phyloP scores from a whole-genome alignment of 2,113 vertebrate species.

The Spea bombifrons region DNA sequence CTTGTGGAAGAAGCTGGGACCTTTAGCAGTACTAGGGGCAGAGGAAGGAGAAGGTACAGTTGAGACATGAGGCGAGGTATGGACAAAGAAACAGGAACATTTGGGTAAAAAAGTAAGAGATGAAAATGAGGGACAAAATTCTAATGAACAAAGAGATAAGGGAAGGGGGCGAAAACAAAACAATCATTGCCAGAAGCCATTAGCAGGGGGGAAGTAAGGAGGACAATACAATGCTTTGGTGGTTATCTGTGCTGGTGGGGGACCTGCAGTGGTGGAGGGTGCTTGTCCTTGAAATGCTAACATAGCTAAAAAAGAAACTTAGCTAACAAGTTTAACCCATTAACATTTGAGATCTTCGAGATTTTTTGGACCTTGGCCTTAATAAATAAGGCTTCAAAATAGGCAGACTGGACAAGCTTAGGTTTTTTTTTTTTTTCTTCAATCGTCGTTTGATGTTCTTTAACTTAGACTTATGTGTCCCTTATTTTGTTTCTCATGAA shows the following conservation, averaged over 20 bases:
- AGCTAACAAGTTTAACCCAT: conserved; percentile 17
- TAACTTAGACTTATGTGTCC: no score
- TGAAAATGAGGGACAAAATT: neutral
- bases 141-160: conserved; percentile 23
- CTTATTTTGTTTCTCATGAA: no score
- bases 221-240: conserved; percentile 17
- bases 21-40: neutral
- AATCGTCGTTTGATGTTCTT: no score
- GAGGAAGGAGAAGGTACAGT: neutral
- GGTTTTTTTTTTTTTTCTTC: no score
- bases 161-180: conserved; percentile 17
- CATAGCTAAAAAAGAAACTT: conserved; percentile 14
- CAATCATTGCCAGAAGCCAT: conserved; percentile 5
- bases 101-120: neutral
- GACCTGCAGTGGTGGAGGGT: conserved; percentile 14
- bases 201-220: neutral
- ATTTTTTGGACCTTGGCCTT: no score
- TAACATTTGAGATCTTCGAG: no score
- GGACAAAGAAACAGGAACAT: conserved; percentile 25
- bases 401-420: no score
- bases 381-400: no score
- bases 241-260: conserved; percentile 31
- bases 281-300: conserved; percentile 24
- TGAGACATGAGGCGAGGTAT: conserved; percentile 3
- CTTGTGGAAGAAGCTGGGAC: neutral